Conservation (phyloP, 2,113 vertebrate genomes). For the Heptranchias perlo region DNA sequence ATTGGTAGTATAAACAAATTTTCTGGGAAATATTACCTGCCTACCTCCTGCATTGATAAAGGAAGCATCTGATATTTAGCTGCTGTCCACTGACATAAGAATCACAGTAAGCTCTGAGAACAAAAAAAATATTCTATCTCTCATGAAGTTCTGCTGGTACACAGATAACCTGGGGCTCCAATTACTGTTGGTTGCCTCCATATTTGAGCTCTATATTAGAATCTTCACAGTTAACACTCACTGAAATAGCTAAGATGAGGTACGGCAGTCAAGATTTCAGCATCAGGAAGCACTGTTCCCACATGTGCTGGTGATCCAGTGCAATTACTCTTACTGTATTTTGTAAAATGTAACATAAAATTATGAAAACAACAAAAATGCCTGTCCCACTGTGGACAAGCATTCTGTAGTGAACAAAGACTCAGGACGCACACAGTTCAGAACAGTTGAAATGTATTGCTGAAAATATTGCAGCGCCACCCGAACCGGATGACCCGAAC, state of each 20-base stretch:
- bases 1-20: not conserved
- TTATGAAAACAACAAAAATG: not conserved
- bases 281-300: not conserved
- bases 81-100: conserved; percentile 14
- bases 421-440: too few species aligned
- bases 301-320: not conserved
- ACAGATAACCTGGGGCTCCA: not conserved
- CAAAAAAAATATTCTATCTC: not conserved
- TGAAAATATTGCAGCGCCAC: not conserved
- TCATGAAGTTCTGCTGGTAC: conserved; percentile 2
- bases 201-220: not conserved
- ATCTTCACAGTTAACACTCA: not conserved
- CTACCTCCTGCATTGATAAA: not conserved
- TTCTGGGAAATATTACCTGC: not conserved
- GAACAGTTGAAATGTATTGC: not conserved
- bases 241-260: not conserved
- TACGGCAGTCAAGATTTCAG: not conserved
- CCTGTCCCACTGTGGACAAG: not conserved
- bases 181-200: conserved; percentile 5
- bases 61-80: not conserved
- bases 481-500: too few species aligned
- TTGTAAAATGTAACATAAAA: not conserved
- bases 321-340: not conserved
- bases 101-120: not conserved
- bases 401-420: not conserved